A percentile compares a stretch with the other conserved stretches of the same genome.
Evolutionary conservation across 2,113 vertebrate species (phyloP).

Genomic region (Alectura lathami): DNA sequence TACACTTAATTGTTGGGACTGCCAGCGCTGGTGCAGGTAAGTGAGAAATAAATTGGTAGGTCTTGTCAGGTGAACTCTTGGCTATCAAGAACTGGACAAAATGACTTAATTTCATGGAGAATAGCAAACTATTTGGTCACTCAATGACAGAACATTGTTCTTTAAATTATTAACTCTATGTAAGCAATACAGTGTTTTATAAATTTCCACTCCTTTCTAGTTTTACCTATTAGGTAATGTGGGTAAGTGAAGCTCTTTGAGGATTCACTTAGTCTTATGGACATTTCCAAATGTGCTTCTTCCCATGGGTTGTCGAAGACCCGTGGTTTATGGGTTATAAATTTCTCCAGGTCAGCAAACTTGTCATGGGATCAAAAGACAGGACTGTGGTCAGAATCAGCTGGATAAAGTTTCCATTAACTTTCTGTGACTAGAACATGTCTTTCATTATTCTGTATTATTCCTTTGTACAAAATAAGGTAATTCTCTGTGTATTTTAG

Average conservation of each 20-base stretch:
- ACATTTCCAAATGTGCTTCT: not conserved
- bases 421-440: not conserved
- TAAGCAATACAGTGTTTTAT: not conserved
- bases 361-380: not conserved
- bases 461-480: constrained; percentile 42
- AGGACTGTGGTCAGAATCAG: constrained; percentile 36
- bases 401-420: constrained; percentile 50
- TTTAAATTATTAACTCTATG: constrained; percentile 25
- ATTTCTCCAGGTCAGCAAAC: constrained; percentile 37
- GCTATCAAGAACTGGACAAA: not conserved
- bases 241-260: not conserved
- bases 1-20: not conserved
- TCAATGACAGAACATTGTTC: not conserved
- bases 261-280: not conserved
- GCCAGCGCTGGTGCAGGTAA: not conserved
- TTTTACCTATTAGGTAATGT: not conserved
- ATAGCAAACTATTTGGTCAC: constrained; percentile 1
- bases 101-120: not conserved
- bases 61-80: not conserved
- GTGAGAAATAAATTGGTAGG: not conserved
- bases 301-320: not conserved
- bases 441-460: constrained; percentile 57
- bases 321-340: not conserved
- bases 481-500: constrained; percentile 13
- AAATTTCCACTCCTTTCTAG: not conserved